These are phyloP conservation scores for Pterocles gutturalis DNA, from an alignment of 2,113 vertebrate species.

Conservation along the genomic window DNA sequence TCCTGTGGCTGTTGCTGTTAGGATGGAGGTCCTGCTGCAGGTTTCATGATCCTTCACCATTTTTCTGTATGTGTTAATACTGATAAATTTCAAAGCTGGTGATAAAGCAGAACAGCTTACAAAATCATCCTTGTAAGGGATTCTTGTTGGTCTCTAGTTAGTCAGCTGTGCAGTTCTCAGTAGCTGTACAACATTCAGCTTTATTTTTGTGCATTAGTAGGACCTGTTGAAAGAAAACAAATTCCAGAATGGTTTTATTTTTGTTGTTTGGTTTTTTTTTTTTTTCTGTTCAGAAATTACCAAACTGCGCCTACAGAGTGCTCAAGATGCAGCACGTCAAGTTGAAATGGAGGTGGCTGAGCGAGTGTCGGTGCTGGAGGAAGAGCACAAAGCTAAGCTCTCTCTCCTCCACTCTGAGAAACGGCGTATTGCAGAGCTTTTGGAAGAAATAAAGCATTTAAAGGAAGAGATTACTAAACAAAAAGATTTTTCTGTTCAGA, in stretches of 20 bases:
- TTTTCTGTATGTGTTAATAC: background rate
- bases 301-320: slow-evolving; percentile 60
- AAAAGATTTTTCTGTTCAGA: slow-evolving; percentile 59
- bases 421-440: slow-evolving; percentile 70
- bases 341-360: slow-evolving; percentile 80
- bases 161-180: no score
- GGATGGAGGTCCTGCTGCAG: background rate
- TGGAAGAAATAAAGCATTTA: slow-evolving; percentile 74
- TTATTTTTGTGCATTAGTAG: background rate
- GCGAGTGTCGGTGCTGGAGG: slow-evolving; percentile 65
- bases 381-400: slow-evolving; percentile 73
- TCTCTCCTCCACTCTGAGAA: slow-evolving; percentile 53
- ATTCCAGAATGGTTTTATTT: background rate
- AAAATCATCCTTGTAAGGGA: background rate
- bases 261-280: no score
- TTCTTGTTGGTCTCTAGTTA: background rate
- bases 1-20: background rate
- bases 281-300: slow-evolving; percentile 75
- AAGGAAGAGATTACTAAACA: slow-evolving; percentile 71
- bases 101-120: background rate
- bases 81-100: background rate
- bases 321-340: slow-evolving; percentile 71
- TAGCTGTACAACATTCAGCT: background rate
- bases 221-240: background rate
- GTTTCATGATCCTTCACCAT: background rate